phyloP scores from a whole-genome alignment of 1,140 invertebrate species.

The Sminthurinus signatus region DNA sequence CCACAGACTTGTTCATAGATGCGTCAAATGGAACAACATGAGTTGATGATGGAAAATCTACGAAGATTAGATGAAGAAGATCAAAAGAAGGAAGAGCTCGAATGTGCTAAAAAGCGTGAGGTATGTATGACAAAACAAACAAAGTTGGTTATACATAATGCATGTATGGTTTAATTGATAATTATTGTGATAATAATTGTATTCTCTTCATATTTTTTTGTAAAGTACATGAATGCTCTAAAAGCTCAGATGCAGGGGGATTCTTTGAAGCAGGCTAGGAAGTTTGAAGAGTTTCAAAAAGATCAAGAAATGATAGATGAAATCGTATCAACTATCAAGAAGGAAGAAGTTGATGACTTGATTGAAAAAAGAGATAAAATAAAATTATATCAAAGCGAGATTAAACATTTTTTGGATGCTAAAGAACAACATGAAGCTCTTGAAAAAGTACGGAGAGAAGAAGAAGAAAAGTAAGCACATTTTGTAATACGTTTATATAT shows the following conservation, averaged over 20 bases:
- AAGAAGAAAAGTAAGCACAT: constrained; percentile 33
- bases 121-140: too few relatives aligned
- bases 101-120: constrained; percentile 22
- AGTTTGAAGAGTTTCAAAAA: constrained; percentile 24
- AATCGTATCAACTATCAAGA: constrained; percentile 28
- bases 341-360: constrained; percentile 36
- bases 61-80: constrained; percentile 25
- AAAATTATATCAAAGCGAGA: constrained; percentile 34
- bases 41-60: constrained; percentile 32
- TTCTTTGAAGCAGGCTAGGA: constrained; percentile 24
- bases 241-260: constrained; percentile 29
- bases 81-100: constrained; percentile 10
- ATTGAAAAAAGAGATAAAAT: constrained; percentile 32
- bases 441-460: constrained; percentile 19
- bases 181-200: too few relatives aligned
- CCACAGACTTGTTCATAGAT: too few relatives aligned
- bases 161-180: too few relatives aligned
- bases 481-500: not conserved
- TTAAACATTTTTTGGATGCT: constrained; percentile 18
- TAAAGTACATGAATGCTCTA: too few relatives aligned
- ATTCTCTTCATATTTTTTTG: too few relatives aligned
- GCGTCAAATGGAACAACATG: constrained; percentile 26
- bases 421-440: constrained; percentile 11
- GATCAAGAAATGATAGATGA: constrained; percentile 39
- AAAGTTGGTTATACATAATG: too few relatives aligned